Conservation (phyloP, 1,140 invertebrate genomes). For the Drosophila chauvacae region DNA sequence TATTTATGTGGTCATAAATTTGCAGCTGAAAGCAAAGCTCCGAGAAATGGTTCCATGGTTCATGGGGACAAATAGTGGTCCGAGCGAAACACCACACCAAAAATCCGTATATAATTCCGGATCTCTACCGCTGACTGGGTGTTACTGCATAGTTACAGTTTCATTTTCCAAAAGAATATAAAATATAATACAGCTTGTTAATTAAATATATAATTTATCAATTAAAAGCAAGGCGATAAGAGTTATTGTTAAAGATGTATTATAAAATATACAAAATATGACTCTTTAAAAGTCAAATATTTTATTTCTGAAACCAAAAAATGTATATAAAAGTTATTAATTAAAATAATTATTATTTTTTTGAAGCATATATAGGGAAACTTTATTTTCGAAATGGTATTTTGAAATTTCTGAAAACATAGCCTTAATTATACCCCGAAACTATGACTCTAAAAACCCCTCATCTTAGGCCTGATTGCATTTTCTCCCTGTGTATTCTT, state of each 20-base stretch:
- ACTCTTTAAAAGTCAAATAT: neutral
- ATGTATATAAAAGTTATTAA: neutral
- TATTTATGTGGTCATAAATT: slow-evolving; percentile 81
- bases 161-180: neutral
- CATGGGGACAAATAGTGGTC: slow-evolving; percentile 52
- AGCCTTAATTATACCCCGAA: neutral
- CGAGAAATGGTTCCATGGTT: slow-evolving; percentile 38
- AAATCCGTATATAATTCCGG: slow-evolving; percentile 32
- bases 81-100: slow-evolving; percentile 10
- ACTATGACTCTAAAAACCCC: neutral
- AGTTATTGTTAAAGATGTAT: neutral
- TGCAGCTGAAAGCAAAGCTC: slow-evolving; percentile 79
- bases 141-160: slow-evolving; percentile 6
- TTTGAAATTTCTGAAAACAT: neutral
- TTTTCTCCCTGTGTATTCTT: slow-evolving; percentile 19
- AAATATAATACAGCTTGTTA: too few species aligned
- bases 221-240: neutral
- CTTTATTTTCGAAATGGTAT: too few species aligned
- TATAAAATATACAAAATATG: neutral
- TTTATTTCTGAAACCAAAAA: neutral
- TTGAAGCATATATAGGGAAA: neutral
- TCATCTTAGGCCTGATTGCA: neutral
- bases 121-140: neutral
- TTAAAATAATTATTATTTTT: too few species aligned
- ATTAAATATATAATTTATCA: neutral